A percentile compares a stretch with the other conserved stretches of the same genome.
Evolutionary conservation across 1,140 invertebrate genomes (phyloP).

Genomic region (Drosophila pruinosa): DNA sequence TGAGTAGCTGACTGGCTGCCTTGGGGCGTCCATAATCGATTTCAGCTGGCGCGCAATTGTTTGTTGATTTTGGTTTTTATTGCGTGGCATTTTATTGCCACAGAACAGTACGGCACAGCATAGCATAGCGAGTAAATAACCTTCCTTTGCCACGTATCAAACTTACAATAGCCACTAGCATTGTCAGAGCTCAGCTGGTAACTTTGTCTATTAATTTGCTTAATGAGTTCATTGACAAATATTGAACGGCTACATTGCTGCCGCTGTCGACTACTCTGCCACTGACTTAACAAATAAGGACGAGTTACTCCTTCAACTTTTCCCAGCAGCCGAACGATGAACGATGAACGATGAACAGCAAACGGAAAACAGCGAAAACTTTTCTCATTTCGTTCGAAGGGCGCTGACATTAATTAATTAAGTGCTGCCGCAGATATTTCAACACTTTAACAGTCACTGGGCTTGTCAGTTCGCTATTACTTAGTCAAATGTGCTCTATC

Average conservation of each 20-base stretch:
- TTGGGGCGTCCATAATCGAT: conserved; percentile 48
- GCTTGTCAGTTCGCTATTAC: conserved; percentile 56
- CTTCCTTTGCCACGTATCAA: neutral
- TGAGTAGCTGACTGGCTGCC: neutral
- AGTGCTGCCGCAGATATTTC: conserved; percentile 74
- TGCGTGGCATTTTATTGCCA: conserved; percentile 76
- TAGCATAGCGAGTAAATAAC: conserved; percentile 22
- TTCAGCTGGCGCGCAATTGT: conserved; percentile 55
- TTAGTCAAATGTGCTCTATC: conserved; percentile 17
- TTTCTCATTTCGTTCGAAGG: conserved; percentile 72
- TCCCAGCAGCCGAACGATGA: neutral
- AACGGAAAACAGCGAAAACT: conserved; percentile 44
- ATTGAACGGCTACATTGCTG: conserved; percentile 57
- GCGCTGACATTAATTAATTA: conserved; percentile 79
- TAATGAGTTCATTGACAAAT: conserved; percentile 81
- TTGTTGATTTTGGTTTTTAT: conserved; percentile 82
- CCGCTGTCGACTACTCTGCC: neutral
- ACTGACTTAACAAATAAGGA: conserved; percentile 15
- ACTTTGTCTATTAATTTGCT: conserved; percentile 81
- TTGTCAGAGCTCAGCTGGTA: conserved; percentile 64
- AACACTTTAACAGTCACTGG: conserved; percentile 68
- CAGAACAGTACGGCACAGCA: conserved; percentile 13
- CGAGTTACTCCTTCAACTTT: neutral
- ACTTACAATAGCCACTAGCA: conserved; percentile 11
- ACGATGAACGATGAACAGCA: neutral